These are phyloP conservation scores for Betta splendens DNA, from an alignment of 2,797 vertebrate genomes.

Conservation along the genomic window DNA sequence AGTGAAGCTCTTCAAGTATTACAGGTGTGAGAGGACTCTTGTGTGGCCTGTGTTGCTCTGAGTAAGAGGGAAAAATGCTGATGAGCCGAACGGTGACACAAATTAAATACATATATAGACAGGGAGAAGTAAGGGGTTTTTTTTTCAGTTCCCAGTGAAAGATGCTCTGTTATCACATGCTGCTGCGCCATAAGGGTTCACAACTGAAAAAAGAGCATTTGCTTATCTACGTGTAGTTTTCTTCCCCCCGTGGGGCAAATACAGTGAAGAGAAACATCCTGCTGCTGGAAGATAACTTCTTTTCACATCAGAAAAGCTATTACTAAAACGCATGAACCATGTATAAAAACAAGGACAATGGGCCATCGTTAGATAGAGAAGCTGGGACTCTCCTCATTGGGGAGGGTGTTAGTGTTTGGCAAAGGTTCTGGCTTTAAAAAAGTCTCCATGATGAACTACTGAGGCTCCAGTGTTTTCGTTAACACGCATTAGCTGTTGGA, in stretches of 20 bases:
- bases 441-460: slow-evolving; percentile 11
- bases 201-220: slow-evolving; percentile 15
- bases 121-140: background rate
- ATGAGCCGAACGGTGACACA: background rate
- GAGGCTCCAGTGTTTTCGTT: background rate
- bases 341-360: slow-evolving; percentile 41
- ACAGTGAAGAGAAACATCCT: slow-evolving; percentile 35
- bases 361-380: slow-evolving; percentile 1
- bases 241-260: background rate
- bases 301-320: slow-evolving; percentile 39
- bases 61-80: no score
- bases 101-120: slow-evolving; percentile 1
- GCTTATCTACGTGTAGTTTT: slow-evolving; percentile 10
- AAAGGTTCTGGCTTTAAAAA: slow-evolving; percentile 15
- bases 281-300: slow-evolving; percentile 38
- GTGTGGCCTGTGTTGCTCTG: background rate
- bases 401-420: slow-evolving; percentile 24
- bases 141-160: slow-evolving; percentile 14
- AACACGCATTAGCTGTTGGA: background rate
- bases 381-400: slow-evolving; percentile 7
- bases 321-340: slow-evolving; percentile 21
- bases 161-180: slow-evolving; percentile 12
- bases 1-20: slow-evolving; percentile 8
- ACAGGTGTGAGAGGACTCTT: slow-evolving; percentile 8
- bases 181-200: background rate